Evolutionary conservation across 2,797 vertebrate genomes (phyloP).

Genomic region (Enteromius trimaculatus): DNA sequence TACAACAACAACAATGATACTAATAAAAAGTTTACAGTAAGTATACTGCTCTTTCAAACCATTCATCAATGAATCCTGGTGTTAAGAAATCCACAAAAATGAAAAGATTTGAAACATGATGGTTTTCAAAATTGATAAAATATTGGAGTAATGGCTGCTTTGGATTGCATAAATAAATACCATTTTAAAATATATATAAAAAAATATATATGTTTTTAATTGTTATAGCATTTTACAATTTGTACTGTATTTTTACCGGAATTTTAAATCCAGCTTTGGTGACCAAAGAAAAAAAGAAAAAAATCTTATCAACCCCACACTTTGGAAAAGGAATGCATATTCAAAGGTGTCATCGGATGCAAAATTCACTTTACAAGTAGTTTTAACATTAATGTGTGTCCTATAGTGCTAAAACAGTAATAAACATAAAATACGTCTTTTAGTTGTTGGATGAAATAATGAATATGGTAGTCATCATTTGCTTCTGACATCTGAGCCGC

Average conservation of each 20-base stretch:
- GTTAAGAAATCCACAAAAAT: not conserved
- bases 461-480: no score
- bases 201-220: no score
- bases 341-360: no score
- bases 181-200: not conserved
- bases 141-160: not conserved
- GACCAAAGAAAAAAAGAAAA: not conserved
- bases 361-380: no score
- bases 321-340: not conserved
- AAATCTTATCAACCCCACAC: not conserved
- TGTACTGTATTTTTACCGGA: not conserved
- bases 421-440: no score
- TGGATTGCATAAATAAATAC: not conserved
- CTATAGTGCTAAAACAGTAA: no score
- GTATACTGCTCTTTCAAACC: not conserved
- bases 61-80: not conserved
- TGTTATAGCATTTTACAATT: not conserved
- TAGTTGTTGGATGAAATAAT: no score
- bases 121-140: not conserved
- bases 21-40: not conserved
- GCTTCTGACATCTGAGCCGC: no score
- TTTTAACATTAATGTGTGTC: no score
- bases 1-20: not conserved
- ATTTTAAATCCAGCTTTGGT: not conserved
- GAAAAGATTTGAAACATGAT: not conserved